phyloP scores from a whole-genome alignment of 2,113 vertebrate species.

The Gymnorhina tibicen region DNA sequence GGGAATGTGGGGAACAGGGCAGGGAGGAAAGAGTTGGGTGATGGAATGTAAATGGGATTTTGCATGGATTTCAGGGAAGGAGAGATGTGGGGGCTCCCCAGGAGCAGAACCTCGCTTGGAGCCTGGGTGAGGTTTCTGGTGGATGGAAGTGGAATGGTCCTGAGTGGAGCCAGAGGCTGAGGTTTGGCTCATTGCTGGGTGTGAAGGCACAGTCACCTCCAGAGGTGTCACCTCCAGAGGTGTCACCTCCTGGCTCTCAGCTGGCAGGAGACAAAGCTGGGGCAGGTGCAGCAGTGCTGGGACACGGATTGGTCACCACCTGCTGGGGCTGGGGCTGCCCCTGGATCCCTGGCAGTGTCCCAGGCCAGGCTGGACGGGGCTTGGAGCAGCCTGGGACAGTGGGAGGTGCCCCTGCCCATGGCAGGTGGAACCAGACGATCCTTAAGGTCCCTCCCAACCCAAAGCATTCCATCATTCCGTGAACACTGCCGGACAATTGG shows the following conservation, averaged over 20 bases:
- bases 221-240: neutral
- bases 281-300: neutral
- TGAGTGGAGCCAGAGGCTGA: neutral
- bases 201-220: fast-evolving
- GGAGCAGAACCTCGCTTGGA: neutral
- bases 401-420: neutral
- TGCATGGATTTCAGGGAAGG: neutral
- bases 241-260: neutral
- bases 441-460: neutral
- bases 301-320: neutral
- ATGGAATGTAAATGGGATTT: neutral
- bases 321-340: neutral
- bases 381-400: neutral
- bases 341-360: neutral
- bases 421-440: neutral
- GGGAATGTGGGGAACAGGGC: neutral
- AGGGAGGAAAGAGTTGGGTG: neutral
- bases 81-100: neutral
- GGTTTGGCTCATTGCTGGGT: neutral
- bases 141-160: neutral
- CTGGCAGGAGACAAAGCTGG: neutral
- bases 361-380: neutral
- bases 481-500: fast-evolving
- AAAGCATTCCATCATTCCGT: neutral
- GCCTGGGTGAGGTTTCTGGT: neutral